These are phyloP conservation scores for Cryptotermes secundus DNA, from an alignment of 1,140 invertebrate species.

Conservation along the genomic window DNA sequence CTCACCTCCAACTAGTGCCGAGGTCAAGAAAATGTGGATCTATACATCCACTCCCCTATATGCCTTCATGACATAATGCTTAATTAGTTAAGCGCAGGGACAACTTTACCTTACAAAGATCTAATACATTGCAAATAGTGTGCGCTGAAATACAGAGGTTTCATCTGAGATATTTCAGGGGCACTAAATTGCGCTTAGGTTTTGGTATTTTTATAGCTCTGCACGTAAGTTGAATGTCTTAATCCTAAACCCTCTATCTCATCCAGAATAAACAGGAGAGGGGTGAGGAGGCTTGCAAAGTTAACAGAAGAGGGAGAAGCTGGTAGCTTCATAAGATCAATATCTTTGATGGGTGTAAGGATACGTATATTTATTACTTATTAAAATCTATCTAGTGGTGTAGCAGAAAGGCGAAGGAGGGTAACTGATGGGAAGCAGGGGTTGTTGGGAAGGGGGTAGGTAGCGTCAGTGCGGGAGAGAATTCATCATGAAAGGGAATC, in stretches of 20 bases:
- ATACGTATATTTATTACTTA: constrained; percentile 32
- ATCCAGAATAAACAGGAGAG: constrained; percentile 28
- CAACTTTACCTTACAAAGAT: no score
- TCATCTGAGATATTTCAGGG: no score
- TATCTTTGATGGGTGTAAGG: constrained; percentile 30
- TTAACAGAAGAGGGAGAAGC: not conserved
- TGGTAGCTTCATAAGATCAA: constrained; percentile 31
- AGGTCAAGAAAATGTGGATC: no score
- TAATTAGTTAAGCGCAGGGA: no score
- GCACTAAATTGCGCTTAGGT: not conserved
- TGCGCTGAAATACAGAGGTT: no score
- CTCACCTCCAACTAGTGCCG: no score
- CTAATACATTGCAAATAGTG: no score
- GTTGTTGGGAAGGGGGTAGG: not conserved
- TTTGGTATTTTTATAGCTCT: constrained; percentile 13
- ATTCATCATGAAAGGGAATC: constrained; percentile 31
- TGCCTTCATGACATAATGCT: no score
- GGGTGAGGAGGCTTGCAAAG: constrained; percentile 3
- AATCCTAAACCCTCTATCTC: constrained; percentile 27
- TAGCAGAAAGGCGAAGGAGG: constrained; percentile 17
- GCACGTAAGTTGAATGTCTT: constrained; percentile 26
- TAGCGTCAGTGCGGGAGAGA: constrained; percentile 21
- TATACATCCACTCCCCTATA: no score
- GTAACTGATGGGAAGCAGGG: not conserved
- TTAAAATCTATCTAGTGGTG: constrained; percentile 30